Evolutionary conservation across 2,113 vertebrate genomes (phyloP).

Genomic region (Alectura lathami): DNA sequence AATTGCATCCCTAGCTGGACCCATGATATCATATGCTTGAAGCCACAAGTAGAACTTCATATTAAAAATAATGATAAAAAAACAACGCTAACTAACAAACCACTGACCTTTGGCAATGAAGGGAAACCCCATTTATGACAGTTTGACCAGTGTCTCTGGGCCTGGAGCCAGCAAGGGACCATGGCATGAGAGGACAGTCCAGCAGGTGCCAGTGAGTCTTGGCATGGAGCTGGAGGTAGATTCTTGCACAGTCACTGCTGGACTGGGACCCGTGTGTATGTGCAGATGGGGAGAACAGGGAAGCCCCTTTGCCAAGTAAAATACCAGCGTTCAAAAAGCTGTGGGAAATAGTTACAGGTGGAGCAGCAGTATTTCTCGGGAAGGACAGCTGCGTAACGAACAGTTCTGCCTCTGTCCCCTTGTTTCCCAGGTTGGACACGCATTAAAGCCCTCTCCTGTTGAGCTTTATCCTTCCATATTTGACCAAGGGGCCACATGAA

Average conservation of each 20-base stretch:
- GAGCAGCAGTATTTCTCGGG: neutral
- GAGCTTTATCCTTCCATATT: conserved; percentile 1
- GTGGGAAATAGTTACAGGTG: fast-evolving
- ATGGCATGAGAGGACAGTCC: neutral
- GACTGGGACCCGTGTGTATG: fast-evolving
- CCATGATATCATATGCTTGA: neutral
- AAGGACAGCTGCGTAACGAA: neutral
- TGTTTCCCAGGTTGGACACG: neutral
- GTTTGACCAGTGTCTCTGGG: neutral
- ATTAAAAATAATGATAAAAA: no score
- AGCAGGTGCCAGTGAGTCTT: fast-evolving
- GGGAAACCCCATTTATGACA: neutral
- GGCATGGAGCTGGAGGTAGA: neutral
- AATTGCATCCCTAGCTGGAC: neutral
- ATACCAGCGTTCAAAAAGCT: neutral
- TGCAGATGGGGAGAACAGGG: neutral
- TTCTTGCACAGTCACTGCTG: neutral
- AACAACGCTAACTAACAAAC: no score
- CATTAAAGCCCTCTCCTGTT: neutral
- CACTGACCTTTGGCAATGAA: neutral
- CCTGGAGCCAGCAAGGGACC: neutral
- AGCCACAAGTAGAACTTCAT: neutral
- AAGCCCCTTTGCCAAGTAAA: neutral
- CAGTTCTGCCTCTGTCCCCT: neutral
- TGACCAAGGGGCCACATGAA: conserved; percentile 37